phyloP scores from a whole-genome alignment of 2,888 invertebrate genomes.

The Heliconius ismenius region DNA sequence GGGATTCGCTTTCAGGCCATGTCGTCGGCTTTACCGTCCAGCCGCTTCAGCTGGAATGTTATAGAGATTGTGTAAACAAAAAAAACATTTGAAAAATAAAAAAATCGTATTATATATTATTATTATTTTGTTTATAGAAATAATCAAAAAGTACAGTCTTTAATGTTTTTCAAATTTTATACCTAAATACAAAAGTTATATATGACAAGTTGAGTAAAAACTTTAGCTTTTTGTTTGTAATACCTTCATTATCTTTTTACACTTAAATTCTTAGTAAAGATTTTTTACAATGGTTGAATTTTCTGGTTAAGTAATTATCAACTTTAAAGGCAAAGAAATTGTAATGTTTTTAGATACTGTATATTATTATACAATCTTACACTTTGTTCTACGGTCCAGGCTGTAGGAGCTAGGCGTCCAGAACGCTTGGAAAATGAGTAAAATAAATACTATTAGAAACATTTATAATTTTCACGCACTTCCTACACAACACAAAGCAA shows the following conservation, averaged over 20 bases:
- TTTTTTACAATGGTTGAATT: neutral
- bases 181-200: neutral
- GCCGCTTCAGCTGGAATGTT: slow-evolving; percentile 68
- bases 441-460: neutral
- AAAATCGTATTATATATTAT: neutral
- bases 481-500: neutral
- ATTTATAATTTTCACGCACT: neutral
- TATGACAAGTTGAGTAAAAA: neutral
- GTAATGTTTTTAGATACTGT: neutral
- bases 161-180: neutral
- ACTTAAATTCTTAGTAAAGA: neutral
- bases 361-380: slow-evolving; percentile 58
- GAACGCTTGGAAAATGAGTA: slow-evolving; percentile 67
- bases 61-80: slow-evolving; percentile 3
- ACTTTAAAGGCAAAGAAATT: neutral
- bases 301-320: neutral
- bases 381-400: slow-evolving; percentile 77
- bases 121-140: neutral
- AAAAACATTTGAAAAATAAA: neutral
- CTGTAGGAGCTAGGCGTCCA: slow-evolving; percentile 74
- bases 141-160: neutral
- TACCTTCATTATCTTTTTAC: neutral
- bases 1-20: slow-evolving; percentile 63
- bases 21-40: slow-evolving; percentile 74
- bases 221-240: neutral